A percentile compares a stretch with the other conserved stretches of the same genome.
Conservation (phyloP, 2,113 vertebrate species). For the Indicator indicator region DNA sequence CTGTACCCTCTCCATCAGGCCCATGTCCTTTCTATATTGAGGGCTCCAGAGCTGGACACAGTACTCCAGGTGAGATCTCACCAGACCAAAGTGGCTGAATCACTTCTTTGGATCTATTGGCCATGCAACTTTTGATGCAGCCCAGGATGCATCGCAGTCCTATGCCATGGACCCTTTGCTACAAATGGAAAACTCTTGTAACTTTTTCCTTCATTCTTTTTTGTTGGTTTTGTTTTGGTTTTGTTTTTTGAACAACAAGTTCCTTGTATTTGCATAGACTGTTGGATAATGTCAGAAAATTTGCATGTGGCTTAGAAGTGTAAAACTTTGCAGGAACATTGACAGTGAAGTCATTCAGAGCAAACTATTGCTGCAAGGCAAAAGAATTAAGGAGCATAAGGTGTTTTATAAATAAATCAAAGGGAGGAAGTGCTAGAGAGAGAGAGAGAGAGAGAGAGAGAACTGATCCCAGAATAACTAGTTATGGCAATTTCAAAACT, state of each 20-base stretch:
- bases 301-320: background rate
- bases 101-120: too few species aligned
- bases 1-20: too few species aligned
- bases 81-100: too few species aligned
- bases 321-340: conserved; percentile 52
- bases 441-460: conserved; percentile 30
- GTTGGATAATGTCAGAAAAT: background rate
- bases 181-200: background rate
- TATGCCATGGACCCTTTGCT: background rate
- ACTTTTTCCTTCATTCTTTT: background rate
- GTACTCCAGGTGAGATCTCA: too few species aligned
- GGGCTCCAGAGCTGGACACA: too few species aligned
- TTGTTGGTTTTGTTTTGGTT: background rate
- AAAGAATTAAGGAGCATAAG: conserved; percentile 54
- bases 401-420: conserved; percentile 48
- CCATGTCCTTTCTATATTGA: too few species aligned
- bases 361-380: background rate
- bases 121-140: too few species aligned
- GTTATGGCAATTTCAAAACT: background rate
- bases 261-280: background rate
- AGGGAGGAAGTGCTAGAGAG: conserved; percentile 3
- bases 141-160: background rate
- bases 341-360: conserved; percentile 34
- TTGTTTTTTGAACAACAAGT: background rate
- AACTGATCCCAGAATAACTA: background rate